Conservation (phyloP, 37 sponge, comb jelly and placozoan genomes). For the Aphrocallistes beatrix region DNA sequence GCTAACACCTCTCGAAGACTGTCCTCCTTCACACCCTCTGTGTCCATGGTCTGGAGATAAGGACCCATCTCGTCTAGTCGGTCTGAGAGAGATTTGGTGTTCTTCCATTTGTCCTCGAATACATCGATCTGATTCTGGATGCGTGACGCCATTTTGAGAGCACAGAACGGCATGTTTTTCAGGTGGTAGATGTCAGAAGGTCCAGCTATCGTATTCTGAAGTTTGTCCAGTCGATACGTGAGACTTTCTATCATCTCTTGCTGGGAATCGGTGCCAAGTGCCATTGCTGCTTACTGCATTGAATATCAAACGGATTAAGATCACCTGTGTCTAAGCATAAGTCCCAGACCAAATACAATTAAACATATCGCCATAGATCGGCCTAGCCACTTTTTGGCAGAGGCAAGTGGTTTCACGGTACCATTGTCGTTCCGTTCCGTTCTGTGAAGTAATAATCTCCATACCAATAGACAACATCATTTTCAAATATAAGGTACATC, state of each 20-base stretch:
- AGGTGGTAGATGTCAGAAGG: neutral
- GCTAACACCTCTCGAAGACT: neutral
- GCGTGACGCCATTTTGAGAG: neutral
- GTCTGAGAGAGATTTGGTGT: neutral
- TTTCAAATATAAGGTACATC: too few species aligned
- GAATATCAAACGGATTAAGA: too few species aligned
- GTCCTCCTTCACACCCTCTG: neutral
- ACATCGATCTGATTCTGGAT: neutral
- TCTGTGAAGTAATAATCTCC: too few species aligned
- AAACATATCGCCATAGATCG: too few species aligned
- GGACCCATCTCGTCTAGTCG: neutral
- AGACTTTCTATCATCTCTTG: slow-evolving; percentile 5
- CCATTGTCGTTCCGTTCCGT: too few species aligned
- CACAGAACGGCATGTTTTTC: neutral
- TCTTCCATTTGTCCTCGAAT: neutral
- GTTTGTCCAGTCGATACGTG: neutral
- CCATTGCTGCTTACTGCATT: too few species aligned
- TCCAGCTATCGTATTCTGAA: neutral
- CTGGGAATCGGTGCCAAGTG: neutral
- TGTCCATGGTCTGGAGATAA: neutral
- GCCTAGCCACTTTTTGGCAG: too few species aligned
- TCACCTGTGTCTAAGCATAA: too few species aligned
- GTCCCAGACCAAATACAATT: too few species aligned
- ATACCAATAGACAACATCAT: too few species aligned
- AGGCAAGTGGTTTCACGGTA: too few species aligned